Base-by-base conservation (phyloP, 2,888 invertebrate genomes). In the Zelleria hepariella region DNA sequence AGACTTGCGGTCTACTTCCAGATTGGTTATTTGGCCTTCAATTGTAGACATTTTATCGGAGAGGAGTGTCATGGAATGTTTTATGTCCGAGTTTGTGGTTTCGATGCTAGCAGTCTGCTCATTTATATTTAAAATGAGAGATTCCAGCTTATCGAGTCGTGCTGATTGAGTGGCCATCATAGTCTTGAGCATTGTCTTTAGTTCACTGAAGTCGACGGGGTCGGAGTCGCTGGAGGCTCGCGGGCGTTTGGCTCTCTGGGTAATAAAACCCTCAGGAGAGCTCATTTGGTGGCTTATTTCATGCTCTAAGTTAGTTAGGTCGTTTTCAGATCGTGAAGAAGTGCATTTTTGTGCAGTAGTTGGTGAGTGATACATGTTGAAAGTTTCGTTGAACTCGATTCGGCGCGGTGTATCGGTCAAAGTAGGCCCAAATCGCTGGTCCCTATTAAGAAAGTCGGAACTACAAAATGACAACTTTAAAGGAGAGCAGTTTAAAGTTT, bases 241-340 rank as follows among this genome's bases (percentile, higher is more conserved):
- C 7, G 56, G 56, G 27, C 56, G 27, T 3, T 56, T 56, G 7
- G 23, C 56, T 56, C 56, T 56, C 32, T 56, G 56, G 2, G n/a
- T 56, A 8, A 56, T 15, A 20, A 18, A 23, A 20, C 4, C 18
- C 7, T 26, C 20, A 4, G 54, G 10, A 8, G 54, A 7, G 18
- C 54, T 3, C n/a, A 21, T 7, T 20, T 52, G 20, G 5, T n/a
- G 2, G 5, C 20, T 52, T 21, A 21, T 5, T 52, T 52, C 52
- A 2, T 23, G 3, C 5, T 52, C 52, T 10, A 52, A 10, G 4
- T 23, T 54, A 10, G 15, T 54, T 8, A 54, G 54, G n/a, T 54
- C 54, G n/a, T 4, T 54, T 54, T n/a, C 24, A 24, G 54, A 54
- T 8, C 54, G 24, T 7, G 54, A 54, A 8, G 23, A n/a, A 25